phyloP scores from a whole-genome alignment of 2,797 vertebrate species.

The Acipenser transmontanus region DNA sequence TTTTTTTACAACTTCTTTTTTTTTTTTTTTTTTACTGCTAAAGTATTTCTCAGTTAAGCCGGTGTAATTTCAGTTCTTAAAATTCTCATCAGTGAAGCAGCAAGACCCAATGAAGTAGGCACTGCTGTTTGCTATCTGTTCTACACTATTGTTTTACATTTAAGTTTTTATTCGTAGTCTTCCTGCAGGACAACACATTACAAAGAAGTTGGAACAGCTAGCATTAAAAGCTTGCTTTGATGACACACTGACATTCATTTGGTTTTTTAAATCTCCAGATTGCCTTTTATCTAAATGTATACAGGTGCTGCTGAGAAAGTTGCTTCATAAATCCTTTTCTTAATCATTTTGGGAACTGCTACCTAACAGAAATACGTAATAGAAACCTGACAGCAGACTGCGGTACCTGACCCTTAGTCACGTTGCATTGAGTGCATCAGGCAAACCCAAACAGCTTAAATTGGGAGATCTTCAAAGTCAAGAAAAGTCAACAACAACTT shows the following conservation, averaged over 20 bases:
- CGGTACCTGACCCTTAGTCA: not conserved
- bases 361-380: not conserved
- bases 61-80: too few relatives aligned
- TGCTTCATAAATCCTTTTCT: not conserved
- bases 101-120: too few relatives aligned
- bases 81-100: too few relatives aligned
- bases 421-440: too few relatives aligned
- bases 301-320: conserved; percentile 2
- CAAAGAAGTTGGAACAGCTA: not conserved
- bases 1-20: too few relatives aligned
- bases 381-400: conserved; percentile 6
- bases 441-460: not conserved
- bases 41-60: too few relatives aligned
- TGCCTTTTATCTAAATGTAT: conserved; percentile 12
- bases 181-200: too few relatives aligned
- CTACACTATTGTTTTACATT: too few relatives aligned
- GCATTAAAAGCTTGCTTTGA: not conserved
- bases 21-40: too few relatives aligned
- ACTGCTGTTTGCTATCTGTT: too few relatives aligned
- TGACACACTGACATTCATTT: conserved; percentile 10
- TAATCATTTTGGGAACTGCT: not conserved
- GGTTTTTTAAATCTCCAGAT: not conserved
- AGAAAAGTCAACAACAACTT: not conserved
- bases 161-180: too few relatives aligned
- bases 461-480: not conserved